Conservation (phyloP, 2,113 vertebrate species). For the Dolichotis patagonum region DNA sequence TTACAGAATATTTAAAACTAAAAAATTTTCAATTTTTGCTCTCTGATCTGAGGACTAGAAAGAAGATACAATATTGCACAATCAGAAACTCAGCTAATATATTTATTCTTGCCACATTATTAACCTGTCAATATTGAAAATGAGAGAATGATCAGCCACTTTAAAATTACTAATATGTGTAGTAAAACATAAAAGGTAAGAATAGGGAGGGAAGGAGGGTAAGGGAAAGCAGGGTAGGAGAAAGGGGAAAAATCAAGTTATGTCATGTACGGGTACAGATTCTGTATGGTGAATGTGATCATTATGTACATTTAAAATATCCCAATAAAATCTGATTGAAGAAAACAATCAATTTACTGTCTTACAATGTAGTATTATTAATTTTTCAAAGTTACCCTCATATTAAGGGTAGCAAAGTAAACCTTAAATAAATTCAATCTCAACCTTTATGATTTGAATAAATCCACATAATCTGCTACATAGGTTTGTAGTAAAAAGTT, state of each 20-base stretch:
- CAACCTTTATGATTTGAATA: slow-evolving; percentile 34
- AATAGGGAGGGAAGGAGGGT: neutral
- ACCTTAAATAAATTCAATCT: slow-evolving; percentile 42
- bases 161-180: neutral
- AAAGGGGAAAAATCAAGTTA: neutral
- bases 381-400: slow-evolving; percentile 19
- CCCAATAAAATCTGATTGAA: neutral
- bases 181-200: neutral
- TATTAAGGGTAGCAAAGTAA: neutral
- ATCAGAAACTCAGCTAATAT: slow-evolving; percentile 24
- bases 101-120: neutral
- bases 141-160: neutral
- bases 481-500: slow-evolving; percentile 1
- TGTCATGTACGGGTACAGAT: neutral
- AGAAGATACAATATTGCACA: neutral
- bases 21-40: slow-evolving; percentile 12
- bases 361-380: neutral
- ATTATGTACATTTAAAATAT: neutral
- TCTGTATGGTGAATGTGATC: neutral
- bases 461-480: neutral
- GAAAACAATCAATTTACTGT: neutral
- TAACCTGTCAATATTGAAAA: slow-evolving; percentile 47
- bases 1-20: neutral
- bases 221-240: neutral
- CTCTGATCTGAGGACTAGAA: neutral